Evolutionary conservation across 2,888 invertebrate species (phyloP).

Genomic region (Xestia ashworthii): DNA sequence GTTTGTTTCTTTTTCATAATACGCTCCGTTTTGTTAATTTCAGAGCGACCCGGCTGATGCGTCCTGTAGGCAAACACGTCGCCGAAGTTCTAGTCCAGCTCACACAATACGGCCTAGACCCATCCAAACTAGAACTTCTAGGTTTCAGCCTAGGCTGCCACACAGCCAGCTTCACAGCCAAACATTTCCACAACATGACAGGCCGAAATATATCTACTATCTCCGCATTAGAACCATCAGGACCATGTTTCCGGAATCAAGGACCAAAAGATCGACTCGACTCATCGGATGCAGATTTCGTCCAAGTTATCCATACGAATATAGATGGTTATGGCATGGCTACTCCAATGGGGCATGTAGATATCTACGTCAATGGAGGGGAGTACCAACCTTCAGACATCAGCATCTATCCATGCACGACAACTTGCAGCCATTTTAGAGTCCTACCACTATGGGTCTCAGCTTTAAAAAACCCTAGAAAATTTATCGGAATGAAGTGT

Average conservation of each 20-base stretch:
- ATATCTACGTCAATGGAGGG: slow-evolving; percentile 86
- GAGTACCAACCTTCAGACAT: slow-evolving; percentile 86
- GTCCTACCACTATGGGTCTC: slow-evolving; percentile 81
- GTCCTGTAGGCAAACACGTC: slow-evolving; percentile 86
- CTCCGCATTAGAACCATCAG: slow-evolving; percentile 84
- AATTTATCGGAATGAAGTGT: slow-evolving; percentile 83
- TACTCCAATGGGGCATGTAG: slow-evolving; percentile 84
- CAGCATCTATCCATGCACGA: slow-evolving; percentile 79
- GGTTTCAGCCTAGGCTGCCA: slow-evolving; percentile 87
- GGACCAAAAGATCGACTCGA: slow-evolving; percentile 77
- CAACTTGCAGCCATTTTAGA: slow-evolving; percentile 85
- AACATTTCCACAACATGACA: slow-evolving; percentile 80
- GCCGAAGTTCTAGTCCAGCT: slow-evolving; percentile 82
- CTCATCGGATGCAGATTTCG: slow-evolving; percentile 83
- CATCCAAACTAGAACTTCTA: slow-evolving; percentile 80
- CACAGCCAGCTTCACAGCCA: slow-evolving; percentile 83
- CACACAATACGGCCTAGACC: slow-evolving; percentile 79
- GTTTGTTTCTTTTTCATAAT: not conserved
- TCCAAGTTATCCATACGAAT: slow-evolving; percentile 86
- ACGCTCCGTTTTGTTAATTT: not conserved
- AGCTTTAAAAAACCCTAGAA: slow-evolving; percentile 79
- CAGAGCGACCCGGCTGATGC: slow-evolving; percentile 84
- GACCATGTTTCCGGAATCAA: slow-evolving; percentile 84
- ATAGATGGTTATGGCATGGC: slow-evolving; percentile 89
- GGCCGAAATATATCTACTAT: slow-evolving; percentile 84